Evolutionary conservation across 2,888 invertebrate genomes (phyloP).

Genomic region (Conomelus anceps): DNA sequence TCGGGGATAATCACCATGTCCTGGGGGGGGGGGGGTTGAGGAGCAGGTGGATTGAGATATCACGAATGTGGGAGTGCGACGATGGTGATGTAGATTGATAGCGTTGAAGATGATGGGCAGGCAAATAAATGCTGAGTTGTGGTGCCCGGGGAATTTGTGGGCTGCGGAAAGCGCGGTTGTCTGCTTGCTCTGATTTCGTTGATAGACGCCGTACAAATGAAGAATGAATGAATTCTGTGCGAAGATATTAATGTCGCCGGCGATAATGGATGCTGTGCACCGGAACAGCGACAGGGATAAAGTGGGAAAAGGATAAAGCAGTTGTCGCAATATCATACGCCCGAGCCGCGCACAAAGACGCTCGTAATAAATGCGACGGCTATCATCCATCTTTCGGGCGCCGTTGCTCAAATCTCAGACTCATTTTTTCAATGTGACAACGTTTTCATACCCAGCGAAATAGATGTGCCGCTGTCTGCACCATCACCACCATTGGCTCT

Average conservation of each 20-base stretch:
- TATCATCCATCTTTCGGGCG: neutral
- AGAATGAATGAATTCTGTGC: neutral
- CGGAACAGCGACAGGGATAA: neutral
- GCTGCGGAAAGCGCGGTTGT: neutral
- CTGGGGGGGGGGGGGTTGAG: neutral
- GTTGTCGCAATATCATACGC: neutral
- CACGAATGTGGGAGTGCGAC: neutral
- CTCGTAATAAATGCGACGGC: neutral
- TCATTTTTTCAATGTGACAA: neutral
- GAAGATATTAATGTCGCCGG: neutral
- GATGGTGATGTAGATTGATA: neutral
- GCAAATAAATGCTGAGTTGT: too few species aligned
- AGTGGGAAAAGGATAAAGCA: neutral
- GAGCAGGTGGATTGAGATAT: neutral
- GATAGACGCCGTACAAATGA: neutral
- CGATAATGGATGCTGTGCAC: neutral
- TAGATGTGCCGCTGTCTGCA: neutral
- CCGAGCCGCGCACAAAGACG: neutral
- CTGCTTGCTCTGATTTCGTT: neutral
- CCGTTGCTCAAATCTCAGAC: neutral
- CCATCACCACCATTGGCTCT: neutral
- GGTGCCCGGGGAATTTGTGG: too few species aligned
- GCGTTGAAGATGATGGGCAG: neutral
- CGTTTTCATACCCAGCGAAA: constrained; percentile 2
- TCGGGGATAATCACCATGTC: neutral